These are phyloP conservation scores for Calycopis cecrops DNA, from an alignment of 1,140 invertebrate genomes.

Conservation along the genomic window DNA sequence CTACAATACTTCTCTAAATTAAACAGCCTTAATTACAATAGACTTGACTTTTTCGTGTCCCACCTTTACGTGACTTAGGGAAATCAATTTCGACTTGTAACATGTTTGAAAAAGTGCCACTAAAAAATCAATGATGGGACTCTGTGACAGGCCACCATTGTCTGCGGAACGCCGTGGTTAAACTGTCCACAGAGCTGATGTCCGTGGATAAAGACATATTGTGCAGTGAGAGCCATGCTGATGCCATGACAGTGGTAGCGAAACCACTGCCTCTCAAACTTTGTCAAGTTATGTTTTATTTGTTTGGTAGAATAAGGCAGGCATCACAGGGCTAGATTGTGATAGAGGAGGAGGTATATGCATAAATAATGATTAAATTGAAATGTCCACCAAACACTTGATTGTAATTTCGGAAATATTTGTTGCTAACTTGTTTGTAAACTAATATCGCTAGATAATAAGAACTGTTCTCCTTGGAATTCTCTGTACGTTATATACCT, in stretches of 20 bases:
- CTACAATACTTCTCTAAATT: not conserved
- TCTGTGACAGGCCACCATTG: conserved; percentile 60
- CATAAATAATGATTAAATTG: too few species aligned
- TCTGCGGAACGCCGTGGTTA: conserved; percentile 55
- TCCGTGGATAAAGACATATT: conserved; percentile 54
- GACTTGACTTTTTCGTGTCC: conserved; percentile 12
- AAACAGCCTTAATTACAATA: conserved; percentile 13
- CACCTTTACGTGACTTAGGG: conserved; percentile 18
- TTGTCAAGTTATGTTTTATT: not conserved
- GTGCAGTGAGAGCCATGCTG: conserved; percentile 48
- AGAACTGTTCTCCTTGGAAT: too few species aligned
- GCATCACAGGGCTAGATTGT: not conserved
- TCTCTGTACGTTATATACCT: too few species aligned
- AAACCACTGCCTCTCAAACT: not conserved
- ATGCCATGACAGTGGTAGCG: not conserved
- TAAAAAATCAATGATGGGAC: conserved; percentile 68
- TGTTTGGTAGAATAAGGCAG: not conserved
- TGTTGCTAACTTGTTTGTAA: too few species aligned
- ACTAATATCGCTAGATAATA: too few species aligned
- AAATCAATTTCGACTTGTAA: conserved; percentile 39
- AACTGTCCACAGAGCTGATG: conserved; percentile 48
- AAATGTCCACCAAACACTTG: too few species aligned
- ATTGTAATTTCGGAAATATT: too few species aligned
- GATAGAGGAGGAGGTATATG: too few species aligned
- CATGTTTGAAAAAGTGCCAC: conserved; percentile 39